Conservation (phyloP, 2,113 vertebrate genomes). For the Phoxinus phoxinus region DNA sequence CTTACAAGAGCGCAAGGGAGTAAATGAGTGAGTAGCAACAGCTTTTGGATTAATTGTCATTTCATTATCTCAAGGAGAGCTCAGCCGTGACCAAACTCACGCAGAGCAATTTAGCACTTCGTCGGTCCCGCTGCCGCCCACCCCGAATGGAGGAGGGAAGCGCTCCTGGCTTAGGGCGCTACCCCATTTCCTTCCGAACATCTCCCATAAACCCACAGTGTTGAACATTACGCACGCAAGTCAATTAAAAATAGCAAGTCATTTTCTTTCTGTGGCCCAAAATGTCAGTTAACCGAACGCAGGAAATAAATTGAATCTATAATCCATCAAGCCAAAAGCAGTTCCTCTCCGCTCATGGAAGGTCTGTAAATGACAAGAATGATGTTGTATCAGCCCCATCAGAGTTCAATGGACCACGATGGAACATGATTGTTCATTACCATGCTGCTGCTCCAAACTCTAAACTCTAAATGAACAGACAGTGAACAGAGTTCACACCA, state of each 20-base stretch:
- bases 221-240: constrained; percentile 36
- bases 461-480: constrained; percentile 33
- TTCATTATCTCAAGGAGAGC: constrained; percentile 80
- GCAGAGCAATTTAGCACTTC: constrained; percentile 75
- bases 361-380: constrained; percentile 41
- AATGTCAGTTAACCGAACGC: constrained; percentile 63
- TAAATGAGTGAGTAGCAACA: constrained; percentile 72
- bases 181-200: constrained; percentile 22
- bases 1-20: constrained; percentile 59
- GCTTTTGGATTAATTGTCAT: constrained; percentile 79
- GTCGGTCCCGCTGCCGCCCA: constrained; percentile 66
- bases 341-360: constrained; percentile 32
- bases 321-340: constrained; percentile 65
- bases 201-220: constrained; percentile 34
- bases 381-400: constrained; percentile 69
- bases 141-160: constrained; percentile 17
- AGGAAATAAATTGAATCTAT: constrained; percentile 69
- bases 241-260: constrained; percentile 70
- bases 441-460: constrained; percentile 56
- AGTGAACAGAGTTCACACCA: constrained; percentile 40
- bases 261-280: constrained; percentile 59
- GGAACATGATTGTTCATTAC: constrained; percentile 67
- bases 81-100: constrained; percentile 77
- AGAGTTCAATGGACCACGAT: constrained; percentile 61
- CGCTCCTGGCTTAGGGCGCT: not conserved